Base-by-base conservation (phyloP, 2,797 vertebrate species). In the Enteromius viviparus region DNA sequence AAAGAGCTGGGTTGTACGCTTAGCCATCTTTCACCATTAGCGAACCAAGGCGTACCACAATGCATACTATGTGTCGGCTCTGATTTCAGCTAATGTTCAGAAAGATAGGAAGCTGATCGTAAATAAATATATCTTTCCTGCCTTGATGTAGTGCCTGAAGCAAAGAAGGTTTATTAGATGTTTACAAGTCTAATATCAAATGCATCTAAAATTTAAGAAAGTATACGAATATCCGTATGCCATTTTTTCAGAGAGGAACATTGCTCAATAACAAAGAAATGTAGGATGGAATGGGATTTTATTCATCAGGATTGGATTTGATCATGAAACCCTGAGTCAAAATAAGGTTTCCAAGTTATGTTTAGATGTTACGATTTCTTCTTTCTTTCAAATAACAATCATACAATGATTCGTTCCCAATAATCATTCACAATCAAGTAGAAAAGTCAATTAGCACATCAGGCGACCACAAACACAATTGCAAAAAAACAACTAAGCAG, bases 1-100 rank as follows among this genome's bases (percentile, higher is more conserved):
- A 83, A 85, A 83, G 78, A 72, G 78, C 55, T 42, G 76, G 42
- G 76, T 78, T 76, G 62, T 69, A 51, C 21, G 69, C 53, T 78
- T 68, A 40, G 53, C 32, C 76, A 65, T 79, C 51, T 55, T 84
- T 45, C 53, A 75, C 62, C 82, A 62, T 84, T 79, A 75, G 58
- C 8, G 37, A 76, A 78, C 49, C 72, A 69, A 64, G 72, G 58
- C 71, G 4, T 42, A 45, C 60, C 21, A 83, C 78, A 80, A 80
- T 69, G 77, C 62, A 83, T 37, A 34, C 37, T 70, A 23, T 1
- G 29, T 17, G 51, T 70, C 32, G 1, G 5, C 60, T 62, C 60
- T 21, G 15, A 62, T 79, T 51, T 79, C 17, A 55, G 68, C 47
- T 65, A 71, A 53, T 4, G 42, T 70, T 65, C 29, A 1, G 64